Conservation (phyloP, 2,797 vertebrate species). For the Simalia tracyae region DNA sequence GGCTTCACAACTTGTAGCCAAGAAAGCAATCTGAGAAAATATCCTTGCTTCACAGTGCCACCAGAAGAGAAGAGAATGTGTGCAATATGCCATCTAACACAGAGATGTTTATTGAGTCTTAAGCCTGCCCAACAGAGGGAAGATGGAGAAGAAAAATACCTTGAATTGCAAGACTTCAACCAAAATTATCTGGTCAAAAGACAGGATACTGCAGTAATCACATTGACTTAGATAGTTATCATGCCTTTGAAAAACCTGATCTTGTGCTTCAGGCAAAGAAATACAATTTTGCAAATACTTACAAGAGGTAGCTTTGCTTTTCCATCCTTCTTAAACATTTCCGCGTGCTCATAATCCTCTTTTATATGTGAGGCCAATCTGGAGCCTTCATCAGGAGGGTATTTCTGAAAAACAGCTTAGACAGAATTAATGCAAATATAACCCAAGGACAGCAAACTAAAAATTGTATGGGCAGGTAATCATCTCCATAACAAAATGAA, state of each 20-base stretch:
- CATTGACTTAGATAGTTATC: background rate
- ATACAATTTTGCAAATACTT: conserved; percentile 50
- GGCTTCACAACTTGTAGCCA: background rate
- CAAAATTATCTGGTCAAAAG: background rate
- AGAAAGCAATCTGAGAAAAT: background rate
- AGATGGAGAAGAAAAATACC: background rate
- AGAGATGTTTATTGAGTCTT: background rate
- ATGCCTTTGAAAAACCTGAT: background rate
- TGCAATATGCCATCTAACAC: background rate
- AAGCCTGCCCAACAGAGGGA: background rate
- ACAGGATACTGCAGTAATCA: background rate
- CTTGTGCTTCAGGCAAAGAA: background rate
- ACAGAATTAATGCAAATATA: background rate
- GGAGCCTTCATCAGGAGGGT: conserved; percentile 73
- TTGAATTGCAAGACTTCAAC: background rate
- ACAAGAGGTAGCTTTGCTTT: conserved; percentile 79
- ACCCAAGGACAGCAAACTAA: background rate
- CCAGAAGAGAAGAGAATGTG: background rate
- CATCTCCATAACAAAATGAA: background rate
- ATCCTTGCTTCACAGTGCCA: background rate
- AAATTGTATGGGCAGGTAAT: background rate
- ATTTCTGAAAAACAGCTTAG: conserved; percentile 68
- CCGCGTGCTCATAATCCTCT: conserved; percentile 81
- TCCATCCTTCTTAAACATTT: conserved; percentile 69
- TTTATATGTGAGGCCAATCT: conserved; percentile 73